Percentiles rank a stretch among this genome's conserved stretches.
phyloP scores from a whole-genome alignment of 92 coral and sea anemone species.

The Epizoanthus illoricatus region DNA sequence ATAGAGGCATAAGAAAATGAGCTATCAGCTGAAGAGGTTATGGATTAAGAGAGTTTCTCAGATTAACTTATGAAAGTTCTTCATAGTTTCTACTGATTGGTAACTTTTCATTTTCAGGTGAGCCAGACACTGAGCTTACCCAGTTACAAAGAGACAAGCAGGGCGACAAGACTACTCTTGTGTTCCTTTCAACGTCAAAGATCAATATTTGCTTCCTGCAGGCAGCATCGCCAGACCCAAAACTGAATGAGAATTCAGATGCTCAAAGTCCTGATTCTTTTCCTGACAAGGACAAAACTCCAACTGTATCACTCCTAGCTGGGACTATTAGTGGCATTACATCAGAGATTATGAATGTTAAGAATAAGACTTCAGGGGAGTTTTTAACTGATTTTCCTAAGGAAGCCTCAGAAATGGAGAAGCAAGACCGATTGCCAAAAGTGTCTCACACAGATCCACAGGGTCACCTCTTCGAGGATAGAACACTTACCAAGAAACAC shows the following conservation, averaged over 20 bases:
- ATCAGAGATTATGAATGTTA: conserved; percentile 61
- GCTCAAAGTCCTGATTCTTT: conserved; percentile 40
- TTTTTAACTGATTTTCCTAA: not conserved
- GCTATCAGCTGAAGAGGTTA: too few species aligned
- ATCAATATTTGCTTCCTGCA: conserved; percentile 88
- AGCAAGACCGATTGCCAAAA: conserved; percentile 16
- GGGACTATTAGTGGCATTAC: conserved; percentile 73
- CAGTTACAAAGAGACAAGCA: conserved; percentile 39
- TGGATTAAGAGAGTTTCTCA: too few species aligned
- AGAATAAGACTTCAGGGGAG: conserved; percentile 28
- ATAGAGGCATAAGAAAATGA: too few species aligned
- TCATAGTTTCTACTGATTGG: not conserved
- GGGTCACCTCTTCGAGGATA: conserved; percentile 18
- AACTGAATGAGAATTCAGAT: conserved; percentile 21
- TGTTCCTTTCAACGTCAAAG: conserved; percentile 77
- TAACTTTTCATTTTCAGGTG: not conserved
- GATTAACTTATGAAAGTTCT: too few species aligned
- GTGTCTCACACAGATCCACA: conserved; percentile 28
- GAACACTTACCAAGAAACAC: conserved; percentile 19
- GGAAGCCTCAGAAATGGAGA: not conserved
- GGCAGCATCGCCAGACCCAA: conserved; percentile 66
- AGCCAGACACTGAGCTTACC: conserved; percentile 13
- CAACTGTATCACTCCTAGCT: conserved; percentile 67
- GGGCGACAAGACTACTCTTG: conserved; percentile 56
- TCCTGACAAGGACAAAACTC: conserved; percentile 38